Conservation (phyloP, 2,888 invertebrate genomes). For the Eucriotettix oculatus region DNA sequence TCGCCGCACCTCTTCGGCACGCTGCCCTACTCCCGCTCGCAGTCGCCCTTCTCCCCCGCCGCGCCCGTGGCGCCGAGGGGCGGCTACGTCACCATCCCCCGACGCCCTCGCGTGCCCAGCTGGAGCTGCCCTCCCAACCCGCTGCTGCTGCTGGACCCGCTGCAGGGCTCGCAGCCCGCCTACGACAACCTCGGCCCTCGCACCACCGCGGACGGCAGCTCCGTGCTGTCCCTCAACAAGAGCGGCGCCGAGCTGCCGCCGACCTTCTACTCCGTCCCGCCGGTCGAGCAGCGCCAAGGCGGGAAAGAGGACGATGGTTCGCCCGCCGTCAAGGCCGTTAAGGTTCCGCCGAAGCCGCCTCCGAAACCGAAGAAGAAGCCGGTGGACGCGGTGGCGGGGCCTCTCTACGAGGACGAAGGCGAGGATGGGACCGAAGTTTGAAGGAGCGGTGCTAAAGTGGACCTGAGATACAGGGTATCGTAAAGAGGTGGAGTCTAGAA, state of each 20-base stretch:
- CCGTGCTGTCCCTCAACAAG: slow-evolving; percentile 60
- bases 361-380: slow-evolving; percentile 69
- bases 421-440: slow-evolving; percentile 74
- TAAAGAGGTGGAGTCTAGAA: no score
- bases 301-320: slow-evolving; percentile 19
- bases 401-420: slow-evolving; percentile 72
- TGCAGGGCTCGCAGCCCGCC: slow-evolving; percentile 44
- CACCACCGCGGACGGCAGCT: slow-evolving; percentile 76
- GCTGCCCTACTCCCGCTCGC: slow-evolving; percentile 59
- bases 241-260: slow-evolving; percentile 27
- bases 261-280: slow-evolving; percentile 13
- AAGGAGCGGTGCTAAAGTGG: not conserved
- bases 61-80: slow-evolving; percentile 51
- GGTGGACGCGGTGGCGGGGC: slow-evolving; percentile 40
- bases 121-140: slow-evolving; percentile 49
- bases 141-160: slow-evolving; percentile 20
- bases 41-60: slow-evolving; percentile 45
- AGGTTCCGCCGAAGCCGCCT: slow-evolving; percentile 69
- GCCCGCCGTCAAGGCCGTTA: slow-evolving; percentile 24
- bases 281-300: slow-evolving; percentile 25
- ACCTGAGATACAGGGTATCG: no score
- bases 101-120: slow-evolving; percentile 65
- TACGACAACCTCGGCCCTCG: slow-evolving; percentile 74
- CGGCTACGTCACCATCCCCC: slow-evolving; percentile 74
- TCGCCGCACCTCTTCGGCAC: slow-evolving; percentile 51